These are phyloP conservation scores for Corythornis cristatus DNA, from an alignment of 2,113 vertebrate genomes.

Conservation along the genomic window DNA sequence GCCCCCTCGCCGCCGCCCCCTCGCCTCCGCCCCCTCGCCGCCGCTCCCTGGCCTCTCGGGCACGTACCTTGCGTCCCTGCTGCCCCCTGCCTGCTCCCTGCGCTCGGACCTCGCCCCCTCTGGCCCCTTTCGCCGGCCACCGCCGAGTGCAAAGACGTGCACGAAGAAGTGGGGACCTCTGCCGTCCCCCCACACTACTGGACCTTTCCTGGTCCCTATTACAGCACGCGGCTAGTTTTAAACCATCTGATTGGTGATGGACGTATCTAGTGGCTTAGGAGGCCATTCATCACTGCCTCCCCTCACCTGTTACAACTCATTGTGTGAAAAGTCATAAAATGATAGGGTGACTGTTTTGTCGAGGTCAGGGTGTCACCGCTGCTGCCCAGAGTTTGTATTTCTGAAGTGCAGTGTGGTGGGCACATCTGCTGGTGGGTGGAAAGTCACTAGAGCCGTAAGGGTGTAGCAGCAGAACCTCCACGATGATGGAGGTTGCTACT, in stretches of 20 bases:
- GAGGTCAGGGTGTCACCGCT: rapidly evolving
- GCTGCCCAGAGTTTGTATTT: rapidly evolving
- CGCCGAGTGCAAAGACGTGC: background rate
- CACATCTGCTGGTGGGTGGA: rapidly evolving
- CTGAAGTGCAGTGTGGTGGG: rapidly evolving
- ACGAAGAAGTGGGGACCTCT: rapidly evolving
- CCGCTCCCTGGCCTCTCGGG: background rate
- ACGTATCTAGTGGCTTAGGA: background rate
- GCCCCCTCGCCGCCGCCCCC: no score
- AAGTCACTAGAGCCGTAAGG: rapidly evolving
- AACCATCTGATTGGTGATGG: rapidly evolving
- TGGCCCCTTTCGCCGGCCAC: rapidly evolving
- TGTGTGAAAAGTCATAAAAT: background rate
- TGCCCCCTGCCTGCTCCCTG: background rate
- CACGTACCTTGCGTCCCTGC: no score
- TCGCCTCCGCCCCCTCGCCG: background rate
- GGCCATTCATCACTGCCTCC: rapidly evolving
- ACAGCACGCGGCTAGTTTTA: no score
- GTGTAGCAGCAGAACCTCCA: background rate
- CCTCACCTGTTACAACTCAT: background rate
- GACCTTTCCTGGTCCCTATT: background rate
- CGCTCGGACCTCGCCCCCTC: rapidly evolving
- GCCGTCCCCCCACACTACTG: rapidly evolving
- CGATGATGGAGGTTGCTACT: background rate
- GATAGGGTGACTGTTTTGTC: background rate